A percentile compares a stretch with the other conserved stretches of the same genome.
These are phyloP conservation scores for Zaprionus capensis DNA, from an alignment of 1,140 invertebrate species.

Conservation along the genomic window DNA sequence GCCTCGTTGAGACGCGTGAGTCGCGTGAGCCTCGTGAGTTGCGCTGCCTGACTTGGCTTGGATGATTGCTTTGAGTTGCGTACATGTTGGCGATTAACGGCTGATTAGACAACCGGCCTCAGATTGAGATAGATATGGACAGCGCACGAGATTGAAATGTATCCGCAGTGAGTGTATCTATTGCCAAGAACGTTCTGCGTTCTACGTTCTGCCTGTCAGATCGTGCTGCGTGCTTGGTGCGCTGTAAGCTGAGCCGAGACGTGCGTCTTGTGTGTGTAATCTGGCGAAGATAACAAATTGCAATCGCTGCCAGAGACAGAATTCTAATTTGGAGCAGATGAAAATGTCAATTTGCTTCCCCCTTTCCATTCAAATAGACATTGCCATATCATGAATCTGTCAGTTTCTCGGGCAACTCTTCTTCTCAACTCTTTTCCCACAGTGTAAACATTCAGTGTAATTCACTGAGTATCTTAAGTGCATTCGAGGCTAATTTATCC, in stretches of 20 bases:
- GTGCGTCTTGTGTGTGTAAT: conserved; percentile 2
- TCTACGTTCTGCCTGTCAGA: conserved; percentile 8
- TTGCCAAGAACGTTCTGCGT: neutral
- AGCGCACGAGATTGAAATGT: conserved; percentile 46
- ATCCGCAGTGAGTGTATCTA: conserved; percentile 25
- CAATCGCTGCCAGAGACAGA: conserved; percentile 2
- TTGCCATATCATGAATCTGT: conserved; percentile 2
- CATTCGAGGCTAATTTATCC: conserved; percentile 38
- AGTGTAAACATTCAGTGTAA: conserved; percentile 3
- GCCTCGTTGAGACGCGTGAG: conserved; percentile 36
- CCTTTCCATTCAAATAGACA: neutral
- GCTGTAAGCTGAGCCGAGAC: neutral
- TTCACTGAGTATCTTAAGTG: conserved; percentile 30
- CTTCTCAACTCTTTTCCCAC: neutral
- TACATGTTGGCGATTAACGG: conserved; percentile 68
- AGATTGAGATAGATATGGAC: conserved; percentile 40
- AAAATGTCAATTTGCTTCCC: neutral
- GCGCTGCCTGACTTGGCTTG: conserved; percentile 35
- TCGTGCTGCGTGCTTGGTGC: neutral
- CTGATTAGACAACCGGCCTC: conserved; percentile 65
- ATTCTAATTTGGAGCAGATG: conserved; percentile 3
- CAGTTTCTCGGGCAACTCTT: neutral
- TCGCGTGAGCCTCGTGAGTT: conserved; percentile 22
- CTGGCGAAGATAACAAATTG: conserved; percentile 5
- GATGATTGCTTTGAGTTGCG: conserved; percentile 60